Evolutionary conservation across 1,140 invertebrate genomes (phyloP).

Genomic region (Drosophila cardini): DNA sequence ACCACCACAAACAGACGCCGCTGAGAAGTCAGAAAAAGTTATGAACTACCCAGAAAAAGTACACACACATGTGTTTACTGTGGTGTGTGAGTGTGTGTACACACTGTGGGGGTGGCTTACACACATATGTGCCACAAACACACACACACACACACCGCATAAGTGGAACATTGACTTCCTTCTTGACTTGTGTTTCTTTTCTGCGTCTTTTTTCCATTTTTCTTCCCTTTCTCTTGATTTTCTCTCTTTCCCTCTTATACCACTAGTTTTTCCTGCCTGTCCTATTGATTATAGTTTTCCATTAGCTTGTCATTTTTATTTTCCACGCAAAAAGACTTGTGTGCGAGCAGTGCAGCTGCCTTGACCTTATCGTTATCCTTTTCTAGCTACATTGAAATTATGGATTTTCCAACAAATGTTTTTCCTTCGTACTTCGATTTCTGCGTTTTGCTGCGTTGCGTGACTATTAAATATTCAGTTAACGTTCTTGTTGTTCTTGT

Average conservation of each 20-base stretch:
- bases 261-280: background rate
- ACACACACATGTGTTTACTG: slow-evolving; percentile 13
- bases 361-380: slow-evolving; percentile 53
- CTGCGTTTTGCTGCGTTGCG: slow-evolving; percentile 53
- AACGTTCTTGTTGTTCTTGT: slow-evolving; percentile 35
- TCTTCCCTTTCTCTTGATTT: background rate
- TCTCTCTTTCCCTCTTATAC: background rate
- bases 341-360: slow-evolving; percentile 34
- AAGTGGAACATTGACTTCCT: slow-evolving; percentile 22
- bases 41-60: slow-evolving; percentile 59
- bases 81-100: slow-evolving; percentile 15
- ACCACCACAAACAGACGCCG: slow-evolving; percentile 63
- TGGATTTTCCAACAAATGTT: slow-evolving; percentile 36
- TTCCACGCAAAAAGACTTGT: slow-evolving; percentile 8
- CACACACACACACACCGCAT: slow-evolving; percentile 3
- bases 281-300: slow-evolving; percentile 62
- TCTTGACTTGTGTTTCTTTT: background rate
- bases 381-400: slow-evolving; percentile 30
- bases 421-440: slow-evolving; percentile 30
- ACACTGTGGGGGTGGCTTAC: slow-evolving; percentile 42
- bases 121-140: slow-evolving; percentile 30
- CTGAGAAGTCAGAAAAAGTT: slow-evolving; percentile 53
- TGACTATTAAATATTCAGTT: slow-evolving; percentile 64
- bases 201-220: slow-evolving; percentile 2
- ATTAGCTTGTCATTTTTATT: slow-evolving; percentile 43